phyloP scores from a whole-genome alignment of 2,797 vertebrate genomes.

The Chromis chromis region DNA sequence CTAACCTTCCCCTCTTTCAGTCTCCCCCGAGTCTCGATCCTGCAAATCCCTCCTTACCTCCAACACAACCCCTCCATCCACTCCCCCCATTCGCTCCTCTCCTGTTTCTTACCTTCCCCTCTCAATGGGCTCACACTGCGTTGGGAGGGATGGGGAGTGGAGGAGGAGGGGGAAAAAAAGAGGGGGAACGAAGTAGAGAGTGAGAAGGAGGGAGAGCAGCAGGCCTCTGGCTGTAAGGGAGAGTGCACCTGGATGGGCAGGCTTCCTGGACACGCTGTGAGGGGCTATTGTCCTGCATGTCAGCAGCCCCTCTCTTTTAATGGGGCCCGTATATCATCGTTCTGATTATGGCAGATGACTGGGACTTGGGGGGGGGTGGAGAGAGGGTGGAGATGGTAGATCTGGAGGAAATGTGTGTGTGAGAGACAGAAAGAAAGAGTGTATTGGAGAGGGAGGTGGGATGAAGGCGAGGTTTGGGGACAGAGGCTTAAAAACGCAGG shows the following conservation, averaged over 20 bases:
- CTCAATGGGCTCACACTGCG: constrained; percentile 75
- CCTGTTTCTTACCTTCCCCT: constrained; percentile 68
- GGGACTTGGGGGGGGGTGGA: constrained; percentile 68
- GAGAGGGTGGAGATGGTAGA: constrained; percentile 62
- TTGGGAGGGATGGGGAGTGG: constrained; percentile 41
- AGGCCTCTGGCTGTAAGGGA: constrained; percentile 78
- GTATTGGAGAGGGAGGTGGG: constrained; percentile 65
- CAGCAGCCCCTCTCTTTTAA: constrained; percentile 85
- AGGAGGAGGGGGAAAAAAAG: constrained; percentile 18
- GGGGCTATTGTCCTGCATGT: constrained; percentile 85
- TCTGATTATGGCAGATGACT: constrained; percentile 83
- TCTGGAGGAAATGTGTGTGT: constrained; percentile 64
- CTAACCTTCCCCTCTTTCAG: not conserved
- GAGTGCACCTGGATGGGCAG: constrained; percentile 82
- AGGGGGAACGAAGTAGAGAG: constrained; percentile 46
- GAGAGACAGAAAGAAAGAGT: constrained; percentile 45
- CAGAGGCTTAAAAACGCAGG: constrained; percentile 82
- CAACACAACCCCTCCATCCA: constrained; percentile 57
- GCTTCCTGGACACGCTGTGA: constrained; percentile 88
- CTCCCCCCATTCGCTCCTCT: constrained; percentile 74
- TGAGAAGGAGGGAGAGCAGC: constrained; percentile 66
- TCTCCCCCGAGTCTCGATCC: constrained; percentile 47
- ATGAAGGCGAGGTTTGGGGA: constrained; percentile 76
- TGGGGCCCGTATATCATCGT: constrained; percentile 83
- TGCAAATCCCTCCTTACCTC: constrained; percentile 66